phyloP scores from a whole-genome alignment of 2,888 invertebrate species.

The Mesodorylaimus sp. region DNA sequence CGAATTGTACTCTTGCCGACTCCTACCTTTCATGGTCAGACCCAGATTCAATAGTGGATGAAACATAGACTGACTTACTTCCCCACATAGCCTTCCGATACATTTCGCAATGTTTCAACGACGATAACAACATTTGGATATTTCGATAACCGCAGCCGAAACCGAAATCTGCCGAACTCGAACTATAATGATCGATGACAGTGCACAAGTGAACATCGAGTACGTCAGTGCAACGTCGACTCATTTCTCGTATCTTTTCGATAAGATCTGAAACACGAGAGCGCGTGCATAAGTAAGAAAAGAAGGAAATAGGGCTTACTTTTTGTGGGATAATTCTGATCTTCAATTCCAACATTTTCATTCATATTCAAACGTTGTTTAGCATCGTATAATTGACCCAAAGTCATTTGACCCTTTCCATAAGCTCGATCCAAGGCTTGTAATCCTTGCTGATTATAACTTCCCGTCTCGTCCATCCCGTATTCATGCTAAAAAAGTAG shows the following conservation, averaged over 20 bases:
- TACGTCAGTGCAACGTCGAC: conserved; percentile 39
- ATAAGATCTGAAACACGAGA: conserved; percentile 25
- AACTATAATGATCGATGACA: conserved; percentile 64
- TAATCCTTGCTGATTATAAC: conserved; percentile 55
- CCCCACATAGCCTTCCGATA: conserved; percentile 1
- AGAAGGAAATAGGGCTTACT: conserved; percentile 39
- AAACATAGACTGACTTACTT: conserved; percentile 31
- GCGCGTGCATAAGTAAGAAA: too few relatives aligned
- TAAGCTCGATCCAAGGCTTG: conserved; percentile 60
- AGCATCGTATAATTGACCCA: conserved; percentile 63
- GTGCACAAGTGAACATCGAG: conserved; percentile 54
- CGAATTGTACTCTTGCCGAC: too few relatives aligned
- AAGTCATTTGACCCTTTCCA: conserved; percentile 62
- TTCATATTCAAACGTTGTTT: conserved; percentile 55
- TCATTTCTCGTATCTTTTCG: conserved; percentile 26
- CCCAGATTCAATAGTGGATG: not conserved
- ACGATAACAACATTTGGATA: conserved; percentile 71
- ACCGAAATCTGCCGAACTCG: conserved; percentile 67
- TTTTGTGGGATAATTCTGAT: conserved; percentile 58
- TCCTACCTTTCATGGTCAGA: too few relatives aligned
- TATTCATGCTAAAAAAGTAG: conserved; percentile 48
- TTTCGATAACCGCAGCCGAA: conserved; percentile 86
- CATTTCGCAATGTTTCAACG: not conserved
- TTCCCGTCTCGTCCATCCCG: conserved; percentile 71
- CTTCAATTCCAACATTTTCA: conserved; percentile 58